These are phyloP conservation scores for Lucilia cuprina DNA, from an alignment of 1,140 invertebrate species.

Conservation along the genomic window DNA sequence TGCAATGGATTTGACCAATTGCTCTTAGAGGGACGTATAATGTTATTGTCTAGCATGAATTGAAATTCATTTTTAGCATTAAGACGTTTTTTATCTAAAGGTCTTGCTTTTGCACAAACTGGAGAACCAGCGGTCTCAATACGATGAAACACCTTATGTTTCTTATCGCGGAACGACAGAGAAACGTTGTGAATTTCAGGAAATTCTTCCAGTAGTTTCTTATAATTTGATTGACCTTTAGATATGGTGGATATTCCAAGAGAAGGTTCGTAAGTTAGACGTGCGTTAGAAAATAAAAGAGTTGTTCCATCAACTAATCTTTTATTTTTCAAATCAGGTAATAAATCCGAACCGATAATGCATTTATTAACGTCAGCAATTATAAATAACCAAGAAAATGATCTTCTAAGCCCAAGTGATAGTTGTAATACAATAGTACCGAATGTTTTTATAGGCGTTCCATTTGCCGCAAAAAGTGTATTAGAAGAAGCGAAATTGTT, in stretches of 20 bases:
- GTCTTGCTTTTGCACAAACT: background rate
- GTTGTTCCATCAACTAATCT: background rate
- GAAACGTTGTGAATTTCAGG: background rate
- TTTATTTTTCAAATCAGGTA: background rate
- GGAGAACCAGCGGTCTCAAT: background rate
- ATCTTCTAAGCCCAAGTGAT: background rate
- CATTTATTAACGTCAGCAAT: background rate
- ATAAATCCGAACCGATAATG: background rate
- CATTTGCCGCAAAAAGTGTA: too few species aligned
- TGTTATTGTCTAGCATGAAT: constrained; percentile 48
- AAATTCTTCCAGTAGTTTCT: background rate
- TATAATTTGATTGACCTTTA: background rate
- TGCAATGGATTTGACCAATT: constrained; percentile 55
- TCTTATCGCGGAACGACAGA: background rate
- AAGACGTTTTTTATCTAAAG: background rate
- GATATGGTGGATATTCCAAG: background rate
- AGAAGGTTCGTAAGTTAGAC: background rate
- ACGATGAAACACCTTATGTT: background rate
- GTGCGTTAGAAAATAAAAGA: background rate
- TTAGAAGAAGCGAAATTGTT: too few species aligned
- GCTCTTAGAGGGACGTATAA: constrained; percentile 48
- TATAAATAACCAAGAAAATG: background rate
- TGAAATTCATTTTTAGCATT: constrained; percentile 44
- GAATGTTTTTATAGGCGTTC: too few species aligned
- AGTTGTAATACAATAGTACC: background rate